Conservation (phyloP, 2,888 invertebrate genomes). For the Synergus itoensis region DNA sequence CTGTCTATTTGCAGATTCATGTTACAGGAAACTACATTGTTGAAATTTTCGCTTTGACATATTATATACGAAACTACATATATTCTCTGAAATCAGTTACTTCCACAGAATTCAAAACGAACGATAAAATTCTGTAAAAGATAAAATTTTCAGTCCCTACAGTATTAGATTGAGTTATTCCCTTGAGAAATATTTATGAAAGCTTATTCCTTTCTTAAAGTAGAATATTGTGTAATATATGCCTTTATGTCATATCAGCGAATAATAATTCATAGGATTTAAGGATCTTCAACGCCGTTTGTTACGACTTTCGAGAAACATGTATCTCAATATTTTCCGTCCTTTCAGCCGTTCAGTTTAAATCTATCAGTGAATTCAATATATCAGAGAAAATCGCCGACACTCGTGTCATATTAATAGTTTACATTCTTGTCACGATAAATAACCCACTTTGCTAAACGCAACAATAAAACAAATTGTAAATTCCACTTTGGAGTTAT, state of each 20-base stretch:
- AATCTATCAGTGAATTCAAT: not conserved
- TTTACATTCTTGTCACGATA: not conserved
- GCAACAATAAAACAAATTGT: not conserved
- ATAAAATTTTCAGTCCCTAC: too few relatives aligned
- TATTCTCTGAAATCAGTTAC: too few relatives aligned
- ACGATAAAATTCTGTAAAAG: too few relatives aligned
- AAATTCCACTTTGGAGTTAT: not conserved
- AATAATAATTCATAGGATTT: slow-evolving; percentile 32
- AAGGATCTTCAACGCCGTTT: slow-evolving; percentile 28
- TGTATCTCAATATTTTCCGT: slow-evolving; percentile 22
- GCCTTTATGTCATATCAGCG: not conserved
- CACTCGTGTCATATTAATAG: not conserved
- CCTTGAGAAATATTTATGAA: not conserved
- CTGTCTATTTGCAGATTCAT: not conserved
- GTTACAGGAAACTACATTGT: not conserved
- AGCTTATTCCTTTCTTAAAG: not conserved
- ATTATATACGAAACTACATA: not conserved
- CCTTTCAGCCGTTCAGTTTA: not conserved
- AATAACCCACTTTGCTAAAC: not conserved
- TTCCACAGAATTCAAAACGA: too few relatives aligned
- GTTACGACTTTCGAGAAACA: slow-evolving; percentile 1
- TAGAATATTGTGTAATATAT: not conserved
- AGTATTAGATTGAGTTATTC: too few relatives aligned
- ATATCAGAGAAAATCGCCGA: not conserved
- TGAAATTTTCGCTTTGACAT: not conserved